A percentile compares a stretch with the other conserved stretches of the same genome.
Evolutionary conservation across 2,113 vertebrate species (phyloP).

Genomic region (Tachycineta bicolor): DNA sequence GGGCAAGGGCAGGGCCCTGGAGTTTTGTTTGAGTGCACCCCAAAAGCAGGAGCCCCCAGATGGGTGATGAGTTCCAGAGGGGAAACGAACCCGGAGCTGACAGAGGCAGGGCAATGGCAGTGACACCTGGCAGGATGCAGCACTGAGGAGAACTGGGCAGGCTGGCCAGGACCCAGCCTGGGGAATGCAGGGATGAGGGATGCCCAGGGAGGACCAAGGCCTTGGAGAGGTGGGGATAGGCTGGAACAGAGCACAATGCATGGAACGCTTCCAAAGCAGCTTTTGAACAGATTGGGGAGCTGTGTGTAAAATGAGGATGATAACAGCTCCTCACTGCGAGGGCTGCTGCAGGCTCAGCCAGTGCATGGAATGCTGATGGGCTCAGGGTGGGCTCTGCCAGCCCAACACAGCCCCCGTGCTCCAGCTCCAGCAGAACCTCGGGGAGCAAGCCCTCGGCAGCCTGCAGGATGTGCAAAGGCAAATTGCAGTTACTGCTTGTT

Average conservation of each 20-base stretch:
- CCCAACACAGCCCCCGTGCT: background rate
- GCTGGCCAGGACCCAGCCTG: background rate
- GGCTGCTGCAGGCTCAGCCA: background rate
- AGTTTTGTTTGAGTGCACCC: background rate
- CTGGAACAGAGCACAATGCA: background rate
- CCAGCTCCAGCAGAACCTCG: background rate
- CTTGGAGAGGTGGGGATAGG: background rate
- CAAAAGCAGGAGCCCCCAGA: background rate
- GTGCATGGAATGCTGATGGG: background rate
- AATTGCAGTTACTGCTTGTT: background rate
- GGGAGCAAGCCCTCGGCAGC: background rate
- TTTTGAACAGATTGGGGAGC: background rate
- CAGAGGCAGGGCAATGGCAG: background rate
- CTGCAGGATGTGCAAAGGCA: background rate
- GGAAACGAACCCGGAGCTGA: background rate
- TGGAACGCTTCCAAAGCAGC: background rate
- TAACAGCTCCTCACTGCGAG: background rate
- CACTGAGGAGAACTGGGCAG: background rate
- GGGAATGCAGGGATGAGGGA: background rate
- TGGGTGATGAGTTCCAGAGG: background rate
- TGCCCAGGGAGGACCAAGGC: background rate
- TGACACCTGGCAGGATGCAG: background rate
- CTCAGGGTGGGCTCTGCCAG: background rate
- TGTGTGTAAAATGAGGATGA: background rate
- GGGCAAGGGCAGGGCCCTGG: background rate